Evolutionary conservation across 53 echinoderm and acorn worm species (phyloP).

Genomic region (Apostichopus leukothele): DNA sequence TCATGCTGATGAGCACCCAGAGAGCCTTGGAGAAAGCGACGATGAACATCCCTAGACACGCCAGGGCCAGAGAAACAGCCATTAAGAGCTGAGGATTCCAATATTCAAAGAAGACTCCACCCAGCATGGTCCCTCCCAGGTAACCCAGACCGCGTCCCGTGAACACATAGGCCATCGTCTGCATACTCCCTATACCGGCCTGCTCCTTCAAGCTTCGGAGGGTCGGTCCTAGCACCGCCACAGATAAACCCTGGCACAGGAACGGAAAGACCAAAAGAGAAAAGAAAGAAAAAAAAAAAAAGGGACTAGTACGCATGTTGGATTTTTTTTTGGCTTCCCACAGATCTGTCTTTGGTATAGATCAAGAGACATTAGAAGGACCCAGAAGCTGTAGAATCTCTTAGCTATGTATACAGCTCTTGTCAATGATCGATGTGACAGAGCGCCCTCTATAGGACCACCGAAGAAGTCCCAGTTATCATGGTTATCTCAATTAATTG

Average conservation of each 20-base stretch:
- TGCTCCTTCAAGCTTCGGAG: slow-evolving; percentile 60
- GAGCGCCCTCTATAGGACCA: too few species aligned
- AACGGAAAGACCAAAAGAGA: too few species aligned
- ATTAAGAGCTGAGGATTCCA: slow-evolving; percentile 69
- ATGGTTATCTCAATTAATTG: too few species aligned
- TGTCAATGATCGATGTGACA: too few species aligned
- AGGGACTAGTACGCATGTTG: too few species aligned
- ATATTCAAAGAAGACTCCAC: slow-evolving; percentile 66
- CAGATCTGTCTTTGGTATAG: too few species aligned
- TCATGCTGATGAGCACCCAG: slow-evolving; percentile 34
- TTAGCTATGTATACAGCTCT: too few species aligned
- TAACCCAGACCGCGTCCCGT: slow-evolving; percentile 80
- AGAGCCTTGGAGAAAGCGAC: slow-evolving; percentile 56
- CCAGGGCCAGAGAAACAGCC: slow-evolving; percentile 47
- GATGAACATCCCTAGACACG: slow-evolving; percentile 54
- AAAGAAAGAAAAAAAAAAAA: too few species aligned
- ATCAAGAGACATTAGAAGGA: too few species aligned
- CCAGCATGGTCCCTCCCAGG: slow-evolving; percentile 65
- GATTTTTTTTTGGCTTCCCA: too few species aligned
- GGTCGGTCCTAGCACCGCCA: slow-evolving; percentile 86
- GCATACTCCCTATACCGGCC: slow-evolving; percentile 33
- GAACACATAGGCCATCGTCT: slow-evolving; percentile 71
- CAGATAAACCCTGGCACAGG: slow-evolving; percentile 63
- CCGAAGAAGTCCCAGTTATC: too few species aligned
- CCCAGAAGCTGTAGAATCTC: too few species aligned